phyloP scores from a whole-genome alignment of 35 echinoderm and acorn worm species.

The Lytechinus variegatus region DNA sequence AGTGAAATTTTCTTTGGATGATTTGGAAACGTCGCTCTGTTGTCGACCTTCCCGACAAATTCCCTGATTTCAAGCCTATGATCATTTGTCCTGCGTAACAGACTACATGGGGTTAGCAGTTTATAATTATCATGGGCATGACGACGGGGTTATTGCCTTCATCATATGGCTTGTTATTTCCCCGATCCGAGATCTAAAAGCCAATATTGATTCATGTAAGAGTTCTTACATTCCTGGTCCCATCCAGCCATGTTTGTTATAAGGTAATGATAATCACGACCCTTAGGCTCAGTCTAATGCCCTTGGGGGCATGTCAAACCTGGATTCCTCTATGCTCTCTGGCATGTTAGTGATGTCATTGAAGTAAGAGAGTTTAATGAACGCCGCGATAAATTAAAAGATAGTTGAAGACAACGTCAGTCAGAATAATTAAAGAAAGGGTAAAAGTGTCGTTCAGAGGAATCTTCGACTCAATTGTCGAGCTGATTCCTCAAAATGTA shows the following conservation, averaged over 20 bases:
- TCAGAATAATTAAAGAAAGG: neutral
- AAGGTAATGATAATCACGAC: neutral
- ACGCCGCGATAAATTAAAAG: neutral
- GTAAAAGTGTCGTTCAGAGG: neutral
- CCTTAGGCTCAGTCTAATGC: neutral
- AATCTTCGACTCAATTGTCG: neutral
- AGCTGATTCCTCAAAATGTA: neutral
- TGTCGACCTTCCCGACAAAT: neutral
- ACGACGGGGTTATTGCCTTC: neutral
- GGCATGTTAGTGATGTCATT: neutral
- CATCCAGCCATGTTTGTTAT: neutral
- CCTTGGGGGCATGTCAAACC: neutral
- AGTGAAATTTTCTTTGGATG: too few species aligned
- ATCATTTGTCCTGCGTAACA: neutral
- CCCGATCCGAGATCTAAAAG: neutral
- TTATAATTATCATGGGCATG: neutral
- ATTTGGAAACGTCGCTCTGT: neutral
- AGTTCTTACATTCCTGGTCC: neutral
- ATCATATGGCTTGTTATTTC: neutral
- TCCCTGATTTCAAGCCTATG: neutral
- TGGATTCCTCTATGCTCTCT: neutral
- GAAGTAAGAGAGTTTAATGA: neutral
- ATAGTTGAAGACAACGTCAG: neutral
- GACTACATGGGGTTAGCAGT: neutral
- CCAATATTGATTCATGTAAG: neutral